Conservation (phyloP, 2,797 vertebrate genomes). For the Malurus splendens region DNA sequence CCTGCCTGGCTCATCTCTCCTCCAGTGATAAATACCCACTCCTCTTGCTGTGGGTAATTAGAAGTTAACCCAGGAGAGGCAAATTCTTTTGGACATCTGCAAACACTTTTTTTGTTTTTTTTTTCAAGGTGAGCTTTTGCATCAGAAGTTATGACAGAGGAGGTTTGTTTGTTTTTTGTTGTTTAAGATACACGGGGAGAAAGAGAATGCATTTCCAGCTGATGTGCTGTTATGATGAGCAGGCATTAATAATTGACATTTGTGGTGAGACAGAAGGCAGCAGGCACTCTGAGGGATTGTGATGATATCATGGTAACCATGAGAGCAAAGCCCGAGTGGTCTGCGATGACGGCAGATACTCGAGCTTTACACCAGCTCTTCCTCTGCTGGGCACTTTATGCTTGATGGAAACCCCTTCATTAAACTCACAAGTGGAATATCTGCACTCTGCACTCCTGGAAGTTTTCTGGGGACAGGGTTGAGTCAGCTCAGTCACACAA, state of each 20-base stretch:
- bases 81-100: background rate
- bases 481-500: background rate
- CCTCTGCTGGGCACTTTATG: background rate
- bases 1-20: conserved; percentile 54
- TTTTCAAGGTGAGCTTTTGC: background rate
- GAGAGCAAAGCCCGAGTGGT: conserved; percentile 52
- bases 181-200: background rate
- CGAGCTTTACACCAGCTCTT: conserved; percentile 22
- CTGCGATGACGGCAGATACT: conserved; percentile 25
- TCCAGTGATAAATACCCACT: conserved; percentile 17
- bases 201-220: background rate
- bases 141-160: background rate
- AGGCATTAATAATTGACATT: conserved; percentile 56
- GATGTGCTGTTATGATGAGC: background rate
- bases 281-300: background rate
- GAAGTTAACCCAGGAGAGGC: conserved; percentile 17
- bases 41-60: conserved; percentile 32
- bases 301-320: conserved; percentile 56
- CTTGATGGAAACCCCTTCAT: background rate
- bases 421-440: background rate
- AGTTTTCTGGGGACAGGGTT: background rate
- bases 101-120: background rate
- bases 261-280: conserved; percentile 1
- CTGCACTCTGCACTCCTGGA: background rate
- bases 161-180: background rate